Evolutionary conservation across 2,113 vertebrate genomes (phyloP).

Genomic region (Dolichotis patagonum): DNA sequence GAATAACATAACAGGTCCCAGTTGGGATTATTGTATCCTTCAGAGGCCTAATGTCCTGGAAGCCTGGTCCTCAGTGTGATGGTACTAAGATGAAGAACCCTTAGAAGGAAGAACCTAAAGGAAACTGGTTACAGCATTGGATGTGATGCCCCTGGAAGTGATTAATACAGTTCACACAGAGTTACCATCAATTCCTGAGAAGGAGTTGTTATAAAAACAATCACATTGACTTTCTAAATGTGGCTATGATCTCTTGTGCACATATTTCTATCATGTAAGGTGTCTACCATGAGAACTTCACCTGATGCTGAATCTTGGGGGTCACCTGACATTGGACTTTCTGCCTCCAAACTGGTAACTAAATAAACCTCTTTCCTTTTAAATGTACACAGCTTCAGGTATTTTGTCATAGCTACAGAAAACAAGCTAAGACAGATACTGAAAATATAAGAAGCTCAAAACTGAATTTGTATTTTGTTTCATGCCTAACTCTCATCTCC

Average conservation of each 20-base stretch:
- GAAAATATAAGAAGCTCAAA: neutral
- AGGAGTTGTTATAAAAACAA: neutral
- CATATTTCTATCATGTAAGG: neutral
- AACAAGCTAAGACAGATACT: neutral
- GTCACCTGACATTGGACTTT: neutral
- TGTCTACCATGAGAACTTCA: neutral
- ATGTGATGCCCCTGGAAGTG: neutral
- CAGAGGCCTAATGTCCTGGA: neutral
- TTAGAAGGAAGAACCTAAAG: neutral
- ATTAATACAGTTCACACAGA: neutral
- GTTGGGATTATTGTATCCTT: too few relatives aligned
- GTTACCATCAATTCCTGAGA: neutral
- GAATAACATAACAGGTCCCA: neutral
- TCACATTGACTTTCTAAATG: neutral
- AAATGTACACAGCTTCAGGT: neutral
- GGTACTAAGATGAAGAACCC: neutral
- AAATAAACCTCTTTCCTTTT: neutral
- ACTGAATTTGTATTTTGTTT: neutral
- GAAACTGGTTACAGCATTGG: neutral
- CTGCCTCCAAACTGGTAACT: neutral
- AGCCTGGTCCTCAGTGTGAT: neutral
- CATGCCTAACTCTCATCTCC: neutral
- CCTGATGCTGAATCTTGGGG: neutral
- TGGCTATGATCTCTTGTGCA: too few relatives aligned
- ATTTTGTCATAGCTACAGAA: neutral